Percentiles rank a stretch among this genome's conserved stretches.
phyloP scores from a whole-genome alignment of 2,888 invertebrate genomes.

The Sesamia inferens region DNA sequence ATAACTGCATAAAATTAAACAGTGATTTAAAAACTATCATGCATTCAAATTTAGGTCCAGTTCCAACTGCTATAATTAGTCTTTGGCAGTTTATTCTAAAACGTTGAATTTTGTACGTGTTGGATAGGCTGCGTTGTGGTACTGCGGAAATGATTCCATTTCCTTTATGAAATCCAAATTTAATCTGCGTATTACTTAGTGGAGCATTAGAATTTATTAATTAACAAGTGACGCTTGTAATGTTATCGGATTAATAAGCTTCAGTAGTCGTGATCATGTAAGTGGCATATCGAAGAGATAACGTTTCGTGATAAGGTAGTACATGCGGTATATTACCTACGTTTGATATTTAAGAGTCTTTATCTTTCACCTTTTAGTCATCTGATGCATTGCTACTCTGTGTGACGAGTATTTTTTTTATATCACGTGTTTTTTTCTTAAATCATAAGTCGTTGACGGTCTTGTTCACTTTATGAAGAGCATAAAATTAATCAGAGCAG shows the following conservation, averaged over 20 bases:
- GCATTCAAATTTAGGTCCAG: not conserved
- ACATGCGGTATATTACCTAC: constrained; percentile 11
- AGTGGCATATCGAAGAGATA: constrained; percentile 59
- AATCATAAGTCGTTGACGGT: too few relatives aligned
- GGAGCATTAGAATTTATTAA: constrained; percentile 53
- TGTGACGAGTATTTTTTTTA: not conserved
- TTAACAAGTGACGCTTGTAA: constrained; percentile 53
- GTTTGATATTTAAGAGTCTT: constrained; percentile 24
- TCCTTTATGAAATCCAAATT: constrained; percentile 11
- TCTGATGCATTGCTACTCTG: constrained; percentile 9
- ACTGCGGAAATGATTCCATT: constrained; percentile 19
- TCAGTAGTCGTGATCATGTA: constrained; percentile 59
- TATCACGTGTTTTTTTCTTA: too few relatives aligned
- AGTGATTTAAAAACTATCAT: not conserved
- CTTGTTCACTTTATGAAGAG: too few relatives aligned
- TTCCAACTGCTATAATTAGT: not conserved
- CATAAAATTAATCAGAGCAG: too few relatives aligned
- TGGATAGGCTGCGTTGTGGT: not conserved
- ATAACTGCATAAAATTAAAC: not conserved
- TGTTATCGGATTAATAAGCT: constrained; percentile 62
- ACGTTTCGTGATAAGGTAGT: constrained; percentile 30
- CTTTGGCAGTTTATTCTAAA: not conserved
- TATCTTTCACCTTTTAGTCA: constrained; percentile 21
- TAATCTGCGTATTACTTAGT: constrained; percentile 29
- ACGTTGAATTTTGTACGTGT: not conserved